Percentiles rank a stretch among this genome's conserved stretches.
These are phyloP conservation scores for Hippotragus niger DNA, from an alignment of 2,113 vertebrate species.

Conservation along the genomic window DNA sequence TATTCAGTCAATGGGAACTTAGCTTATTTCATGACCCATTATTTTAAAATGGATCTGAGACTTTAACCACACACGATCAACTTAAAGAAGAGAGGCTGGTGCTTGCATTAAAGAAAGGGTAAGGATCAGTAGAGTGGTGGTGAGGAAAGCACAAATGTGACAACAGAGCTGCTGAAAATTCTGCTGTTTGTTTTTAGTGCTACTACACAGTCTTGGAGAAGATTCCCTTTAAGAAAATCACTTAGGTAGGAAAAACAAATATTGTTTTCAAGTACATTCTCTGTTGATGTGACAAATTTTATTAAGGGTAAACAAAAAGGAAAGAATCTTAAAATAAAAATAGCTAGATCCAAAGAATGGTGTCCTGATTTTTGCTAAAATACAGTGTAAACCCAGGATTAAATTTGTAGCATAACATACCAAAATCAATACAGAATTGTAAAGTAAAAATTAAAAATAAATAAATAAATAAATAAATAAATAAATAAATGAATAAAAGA, in stretches of 20 bases:
- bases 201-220: neutral
- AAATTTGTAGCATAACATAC: neutral
- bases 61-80: neutral
- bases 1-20: neutral
- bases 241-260: neutral
- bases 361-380: neutral
- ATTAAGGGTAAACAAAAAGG: neutral
- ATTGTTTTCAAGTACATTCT: neutral
- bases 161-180: neutral
- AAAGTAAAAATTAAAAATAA: too few species aligned
- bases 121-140: neutral
- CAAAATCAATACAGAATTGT: too few species aligned
- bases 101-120: neutral
- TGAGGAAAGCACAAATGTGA: neutral
- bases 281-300: neutral
- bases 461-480: too few species aligned
- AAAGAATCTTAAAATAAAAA: constrained; percentile 18
- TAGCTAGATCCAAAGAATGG: neutral
- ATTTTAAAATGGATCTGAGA: neutral
- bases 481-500: too few species aligned
- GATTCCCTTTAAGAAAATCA: neutral
- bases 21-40: neutral
- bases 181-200: neutral
- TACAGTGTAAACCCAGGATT: neutral
- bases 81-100: neutral